Percentiles rank a stretch among this genome's conserved stretches.
These are phyloP conservation scores for Sebastes oblongus DNA, from an alignment of 2,797 vertebrate species.

Conservation along the genomic window DNA sequence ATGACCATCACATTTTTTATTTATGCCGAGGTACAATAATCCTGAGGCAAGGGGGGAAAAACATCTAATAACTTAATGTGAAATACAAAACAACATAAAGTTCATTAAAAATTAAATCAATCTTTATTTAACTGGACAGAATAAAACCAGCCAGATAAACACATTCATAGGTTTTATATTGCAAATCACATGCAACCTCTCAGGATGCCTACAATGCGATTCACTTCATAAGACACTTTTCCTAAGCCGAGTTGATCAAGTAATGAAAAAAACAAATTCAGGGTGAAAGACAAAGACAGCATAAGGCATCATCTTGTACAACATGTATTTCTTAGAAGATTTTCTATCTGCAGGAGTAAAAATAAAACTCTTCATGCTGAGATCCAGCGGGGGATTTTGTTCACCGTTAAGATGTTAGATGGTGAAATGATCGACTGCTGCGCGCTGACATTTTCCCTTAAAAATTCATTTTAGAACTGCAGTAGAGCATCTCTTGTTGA, in stretches of 20 bases:
- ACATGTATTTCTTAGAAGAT: not conserved
- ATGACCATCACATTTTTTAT: too few species aligned
- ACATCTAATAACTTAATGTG: not conserved
- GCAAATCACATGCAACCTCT: not conserved
- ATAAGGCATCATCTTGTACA: not conserved
- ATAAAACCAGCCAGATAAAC: slow-evolving; percentile 15
- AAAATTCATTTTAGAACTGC: slow-evolving; percentile 1
- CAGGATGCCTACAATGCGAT: not conserved
- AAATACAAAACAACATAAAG: not conserved
- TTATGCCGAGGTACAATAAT: too few species aligned
- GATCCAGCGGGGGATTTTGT: not conserved
- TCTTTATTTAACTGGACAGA: slow-evolving; percentile 20
- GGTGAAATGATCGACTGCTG: slow-evolving; percentile 18
- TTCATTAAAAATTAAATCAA: not conserved
- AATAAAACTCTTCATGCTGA: slow-evolving; percentile 8
- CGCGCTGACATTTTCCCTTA: slow-evolving; percentile 17
- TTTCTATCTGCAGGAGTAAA: not conserved
- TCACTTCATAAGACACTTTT: slow-evolving; percentile 4
- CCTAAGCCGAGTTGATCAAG: not conserved
- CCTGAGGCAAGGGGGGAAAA: not conserved
- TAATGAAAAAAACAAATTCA: not conserved
- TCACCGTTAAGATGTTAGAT: slow-evolving; percentile 9
- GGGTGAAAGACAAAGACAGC: not conserved
- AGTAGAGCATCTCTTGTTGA: not conserved
- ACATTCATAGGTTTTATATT: not conserved